Conservation (phyloP, 2,113 vertebrate genomes). For the Deroptyus accipitrinus region DNA sequence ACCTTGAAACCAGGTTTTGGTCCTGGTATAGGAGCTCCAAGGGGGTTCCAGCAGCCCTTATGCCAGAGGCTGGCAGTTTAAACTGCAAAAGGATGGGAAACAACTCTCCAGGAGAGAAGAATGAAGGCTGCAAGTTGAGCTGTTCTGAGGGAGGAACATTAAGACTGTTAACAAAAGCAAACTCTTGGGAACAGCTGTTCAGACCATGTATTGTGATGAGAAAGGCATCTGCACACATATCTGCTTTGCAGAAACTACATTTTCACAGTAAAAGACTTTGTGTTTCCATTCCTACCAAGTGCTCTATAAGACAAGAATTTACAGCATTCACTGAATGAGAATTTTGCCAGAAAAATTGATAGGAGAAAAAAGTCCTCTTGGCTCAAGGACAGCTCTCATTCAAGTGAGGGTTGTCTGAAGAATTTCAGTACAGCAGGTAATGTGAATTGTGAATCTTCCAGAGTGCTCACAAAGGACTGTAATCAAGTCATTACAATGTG, state of each 20-base stretch:
- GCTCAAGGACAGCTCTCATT: neutral
- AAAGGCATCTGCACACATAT: constrained; percentile 14
- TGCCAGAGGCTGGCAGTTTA: neutral
- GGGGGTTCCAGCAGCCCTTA: neutral
- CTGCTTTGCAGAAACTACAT: neutral
- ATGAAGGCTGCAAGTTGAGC: neutral
- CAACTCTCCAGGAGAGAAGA: neutral
- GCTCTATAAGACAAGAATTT: neutral
- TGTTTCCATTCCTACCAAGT: neutral
- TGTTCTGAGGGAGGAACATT: neutral
- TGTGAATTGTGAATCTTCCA: neutral
- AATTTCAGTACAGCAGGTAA: neutral
- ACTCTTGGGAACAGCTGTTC: neutral
- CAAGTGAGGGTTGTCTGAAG: neutral
- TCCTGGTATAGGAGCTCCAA: neutral
- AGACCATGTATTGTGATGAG: constrained; percentile 1
- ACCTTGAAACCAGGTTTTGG: neutral
- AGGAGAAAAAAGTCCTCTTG: neutral
- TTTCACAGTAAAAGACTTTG: neutral
- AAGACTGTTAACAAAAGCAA: neutral
- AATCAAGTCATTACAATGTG: neutral
- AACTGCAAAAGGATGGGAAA: neutral
- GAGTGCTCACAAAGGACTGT: neutral
- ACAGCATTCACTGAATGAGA: neutral
- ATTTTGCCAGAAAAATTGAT: neutral